Conservation (phyloP, 2,888 invertebrate species). For the Philopedon plagiatum region DNA sequence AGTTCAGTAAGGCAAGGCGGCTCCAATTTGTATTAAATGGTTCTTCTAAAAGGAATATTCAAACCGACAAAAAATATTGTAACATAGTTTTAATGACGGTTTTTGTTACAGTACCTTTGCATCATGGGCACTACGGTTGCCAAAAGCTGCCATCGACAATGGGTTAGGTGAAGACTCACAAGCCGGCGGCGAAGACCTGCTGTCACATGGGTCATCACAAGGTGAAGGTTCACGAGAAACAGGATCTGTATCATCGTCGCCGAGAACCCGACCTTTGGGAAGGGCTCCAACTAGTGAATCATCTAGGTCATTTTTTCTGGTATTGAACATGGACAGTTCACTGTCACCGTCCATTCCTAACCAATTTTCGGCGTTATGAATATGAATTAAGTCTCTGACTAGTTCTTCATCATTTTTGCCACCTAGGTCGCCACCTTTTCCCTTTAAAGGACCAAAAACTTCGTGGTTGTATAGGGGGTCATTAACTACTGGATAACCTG, state of each 20-base stretch:
- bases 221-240: slow-evolving; percentile 82
- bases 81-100: too few relatives aligned
- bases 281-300: slow-evolving; percentile 64
- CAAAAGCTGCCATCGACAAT: slow-evolving; percentile 61
- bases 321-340: slow-evolving; percentile 86
- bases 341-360: slow-evolving; percentile 91
- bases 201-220: slow-evolving; percentile 73
- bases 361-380: slow-evolving; percentile 96
- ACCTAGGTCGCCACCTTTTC: slow-evolving; percentile 88
- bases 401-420: slow-evolving; percentile 92
- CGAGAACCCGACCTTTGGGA: slow-evolving; percentile 68
- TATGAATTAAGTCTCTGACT: slow-evolving; percentile 89
- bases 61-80: too few relatives aligned
- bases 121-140: slow-evolving; percentile 65
- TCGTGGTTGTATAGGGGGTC: slow-evolving; percentile 97
- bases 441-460: slow-evolving; percentile 94
- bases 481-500: slow-evolving; percentile 96
- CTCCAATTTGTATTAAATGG: too few relatives aligned
- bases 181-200: slow-evolving; percentile 63
- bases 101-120: slow-evolving; percentile 42
- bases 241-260: slow-evolving; percentile 77
- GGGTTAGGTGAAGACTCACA: slow-evolving; percentile 63
- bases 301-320: slow-evolving; percentile 72
- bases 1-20: too few relatives aligned
- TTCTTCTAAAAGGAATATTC: too few relatives aligned